Evolutionary conservation across 2,797 vertebrate genomes (phyloP), one percentile per base, ranked within the genome.

Genomic region (Amblyopsis hoosieri): DNA sequence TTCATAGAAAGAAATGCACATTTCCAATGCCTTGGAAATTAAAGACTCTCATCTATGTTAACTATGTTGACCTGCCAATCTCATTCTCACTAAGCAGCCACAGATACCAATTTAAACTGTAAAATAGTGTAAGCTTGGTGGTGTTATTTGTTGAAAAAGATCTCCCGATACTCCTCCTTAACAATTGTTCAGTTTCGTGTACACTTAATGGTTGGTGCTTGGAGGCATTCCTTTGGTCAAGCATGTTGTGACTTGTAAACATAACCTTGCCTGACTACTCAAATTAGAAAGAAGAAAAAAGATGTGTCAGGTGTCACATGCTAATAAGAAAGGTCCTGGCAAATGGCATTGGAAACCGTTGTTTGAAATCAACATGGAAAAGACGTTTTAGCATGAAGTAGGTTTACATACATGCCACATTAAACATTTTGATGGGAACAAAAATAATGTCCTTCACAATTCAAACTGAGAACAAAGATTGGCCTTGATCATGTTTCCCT

Each of bases 261-360:
- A 79, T 81, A 81, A 80, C 74, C 54, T 12, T 46, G 62, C 66
- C 63, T 52, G 55, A 61, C 47, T 72, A 66, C 72, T 74, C 54
- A 74, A 76, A 82, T 78, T 70, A 75, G 80, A 79, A 15, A 37
- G 29, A 56, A 56, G 37, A 42, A 47, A 45, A 84, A 69, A 80
- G 81, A 89, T 76, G 61, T 57, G 78, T 88, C 89, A 86, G 86
- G 79, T 64, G 69, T 86, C 78, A 76, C 15, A 13, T 59, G 50
- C 70, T 73, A 71, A 46, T 56, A 78, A 70, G 52, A 76, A 68
- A 62, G 74, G 74, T 76, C 74, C 50, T 37, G 51, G 54, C 79
- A 67, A 69, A 79, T 83, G 80, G 68, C 84, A 74, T 80, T 87
- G 81, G 82, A 84, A 86, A 79, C 79, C 56, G 82, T 78, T 71